Evolutionary conservation across 2,113 vertebrate genomes (phyloP).

Genomic region (Tragelaphus imberbis): DNA sequence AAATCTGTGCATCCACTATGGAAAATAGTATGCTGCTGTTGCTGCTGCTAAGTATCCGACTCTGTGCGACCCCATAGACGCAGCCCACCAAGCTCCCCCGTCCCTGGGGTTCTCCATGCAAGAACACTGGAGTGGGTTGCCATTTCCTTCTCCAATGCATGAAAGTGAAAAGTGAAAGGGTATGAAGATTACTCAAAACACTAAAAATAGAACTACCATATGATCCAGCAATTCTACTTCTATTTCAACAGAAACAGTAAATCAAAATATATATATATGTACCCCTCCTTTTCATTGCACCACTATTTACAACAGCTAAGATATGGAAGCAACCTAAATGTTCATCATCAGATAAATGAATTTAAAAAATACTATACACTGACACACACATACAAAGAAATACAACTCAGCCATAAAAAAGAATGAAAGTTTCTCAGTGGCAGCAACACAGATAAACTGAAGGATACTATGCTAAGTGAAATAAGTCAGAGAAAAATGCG

Average conservation of each 20-base stretch:
- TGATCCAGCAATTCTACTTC: background rate
- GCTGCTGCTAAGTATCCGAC: no score
- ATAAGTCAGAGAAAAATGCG: background rate
- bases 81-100: no score
- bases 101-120: no score
- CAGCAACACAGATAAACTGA: background rate
- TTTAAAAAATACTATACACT: background rate
- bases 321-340: background rate
- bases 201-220: background rate
- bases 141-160: no score
- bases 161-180: no score
- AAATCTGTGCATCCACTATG: background rate
- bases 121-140: no score
- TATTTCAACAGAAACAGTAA: background rate
- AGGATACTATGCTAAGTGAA: background rate
- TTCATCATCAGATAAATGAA: background rate
- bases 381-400: background rate
- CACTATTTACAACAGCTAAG: background rate
- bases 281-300: background rate
- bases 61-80: no score
- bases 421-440: background rate
- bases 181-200: background rate
- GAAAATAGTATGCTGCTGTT: no score
- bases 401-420: background rate
- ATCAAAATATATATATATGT: background rate